Conservation (phyloP, 2,113 vertebrate genomes). For the Laterallus jamaicensis region DNA sequence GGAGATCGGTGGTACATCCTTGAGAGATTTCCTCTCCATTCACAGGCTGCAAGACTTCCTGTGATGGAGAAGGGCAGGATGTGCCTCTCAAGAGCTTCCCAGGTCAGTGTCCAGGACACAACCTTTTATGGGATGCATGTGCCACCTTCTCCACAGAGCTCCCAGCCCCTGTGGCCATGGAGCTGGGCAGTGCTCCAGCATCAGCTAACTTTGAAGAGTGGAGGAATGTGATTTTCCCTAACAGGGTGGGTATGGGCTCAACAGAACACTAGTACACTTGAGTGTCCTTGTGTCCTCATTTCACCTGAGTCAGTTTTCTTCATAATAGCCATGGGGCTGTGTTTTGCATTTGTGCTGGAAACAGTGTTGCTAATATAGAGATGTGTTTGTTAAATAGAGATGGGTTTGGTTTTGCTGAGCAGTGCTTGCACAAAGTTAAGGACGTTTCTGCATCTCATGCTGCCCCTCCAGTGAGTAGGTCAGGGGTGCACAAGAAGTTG, state of each 20-base stretch:
- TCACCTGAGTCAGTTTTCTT: too few relatives aligned
- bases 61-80: conserved; percentile 47
- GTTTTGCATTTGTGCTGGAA: too few relatives aligned
- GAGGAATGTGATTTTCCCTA: neutral
- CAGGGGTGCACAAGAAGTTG: too few relatives aligned
- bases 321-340: too few relatives aligned
- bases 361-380: too few relatives aligned
- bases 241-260: neutral
- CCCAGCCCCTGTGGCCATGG: neutral
- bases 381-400: too few relatives aligned
- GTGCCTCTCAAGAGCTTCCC: conserved; percentile 8
- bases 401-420: too few relatives aligned
- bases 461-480: too few relatives aligned
- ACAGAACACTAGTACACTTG: neutral
- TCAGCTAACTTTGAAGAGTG: neutral
- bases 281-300: neutral
- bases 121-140: neutral
- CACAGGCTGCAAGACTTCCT: conserved; percentile 36
- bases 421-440: too few relatives aligned
- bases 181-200: neutral
- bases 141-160: neutral
- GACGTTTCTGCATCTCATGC: too few relatives aligned
- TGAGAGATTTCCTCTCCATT: conserved; percentile 48
- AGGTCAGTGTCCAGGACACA: neutral
- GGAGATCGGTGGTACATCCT: conserved; percentile 17